Percentiles rank a stretch among this genome's conserved stretches.
These are phyloP conservation scores for Dromaius novaehollandiae DNA, from an alignment of 2,113 vertebrate genomes.

Conservation along the genomic window DNA sequence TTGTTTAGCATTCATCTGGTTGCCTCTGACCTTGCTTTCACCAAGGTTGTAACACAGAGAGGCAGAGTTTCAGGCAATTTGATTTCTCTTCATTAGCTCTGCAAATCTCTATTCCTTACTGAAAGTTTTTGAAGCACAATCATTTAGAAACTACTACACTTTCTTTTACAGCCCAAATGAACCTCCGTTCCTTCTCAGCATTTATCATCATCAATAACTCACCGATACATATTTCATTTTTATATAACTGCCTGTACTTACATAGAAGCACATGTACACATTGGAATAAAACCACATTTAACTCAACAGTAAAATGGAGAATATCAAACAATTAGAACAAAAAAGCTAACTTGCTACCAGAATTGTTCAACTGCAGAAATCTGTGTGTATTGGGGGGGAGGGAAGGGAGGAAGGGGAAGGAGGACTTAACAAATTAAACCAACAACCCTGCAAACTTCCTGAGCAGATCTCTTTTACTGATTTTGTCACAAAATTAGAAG, in stretches of 20 bases:
- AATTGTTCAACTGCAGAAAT: neutral
- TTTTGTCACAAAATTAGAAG: neutral
- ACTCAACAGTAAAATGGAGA: neutral
- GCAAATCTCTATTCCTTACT: neutral
- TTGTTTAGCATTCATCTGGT: neutral
- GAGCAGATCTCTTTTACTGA: neutral
- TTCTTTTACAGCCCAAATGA: neutral
- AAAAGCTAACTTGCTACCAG: neutral
- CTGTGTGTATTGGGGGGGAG: neutral
- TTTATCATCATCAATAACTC: conserved; percentile 13
- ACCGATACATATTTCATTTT: neutral
- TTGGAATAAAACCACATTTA: neutral
- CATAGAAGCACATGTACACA: neutral
- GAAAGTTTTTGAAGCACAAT: neutral
- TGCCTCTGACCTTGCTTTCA: neutral
- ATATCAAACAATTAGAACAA: accelerated
- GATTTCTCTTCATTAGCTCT: neutral
- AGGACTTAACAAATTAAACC: neutral
- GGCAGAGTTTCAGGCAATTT: neutral
- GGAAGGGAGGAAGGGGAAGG: too few species aligned
- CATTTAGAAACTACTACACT: neutral
- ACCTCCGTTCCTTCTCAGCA: neutral
- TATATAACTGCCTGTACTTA: neutral
- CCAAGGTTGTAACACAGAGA: neutral
- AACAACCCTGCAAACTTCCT: neutral